These are phyloP conservation scores for Phrynosoma platyrhinos DNA, from an alignment of 2,113 vertebrate species.

Conservation along the genomic window DNA sequence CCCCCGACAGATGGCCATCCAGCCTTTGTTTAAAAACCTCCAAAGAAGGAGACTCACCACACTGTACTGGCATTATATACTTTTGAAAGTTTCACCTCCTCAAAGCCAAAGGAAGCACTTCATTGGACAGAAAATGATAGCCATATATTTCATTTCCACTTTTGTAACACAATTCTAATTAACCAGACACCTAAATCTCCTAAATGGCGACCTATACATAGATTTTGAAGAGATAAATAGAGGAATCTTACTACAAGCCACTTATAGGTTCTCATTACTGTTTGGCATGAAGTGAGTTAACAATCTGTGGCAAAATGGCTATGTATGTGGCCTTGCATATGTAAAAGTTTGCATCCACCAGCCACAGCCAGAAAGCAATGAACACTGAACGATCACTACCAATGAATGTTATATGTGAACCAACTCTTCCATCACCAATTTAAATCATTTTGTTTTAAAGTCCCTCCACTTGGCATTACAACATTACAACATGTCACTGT, in stretches of 20 bases:
- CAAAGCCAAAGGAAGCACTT: neutral
- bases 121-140: neutral
- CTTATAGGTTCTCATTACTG: neutral
- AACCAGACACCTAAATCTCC: too few species aligned
- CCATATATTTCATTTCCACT: neutral
- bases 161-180: too few species aligned
- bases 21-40: too few species aligned
- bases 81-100: too few species aligned
- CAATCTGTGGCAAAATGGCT: neutral
- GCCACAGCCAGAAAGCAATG: neutral
- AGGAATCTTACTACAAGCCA: neutral
- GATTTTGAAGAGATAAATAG: neutral
- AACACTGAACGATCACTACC: neutral
- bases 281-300: neutral
- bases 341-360: neutral
- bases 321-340: neutral
- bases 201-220: neutral
- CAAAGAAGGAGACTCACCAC: neutral
- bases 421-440: constrained; percentile 33
- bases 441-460: constrained; percentile 26
- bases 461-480: constrained; percentile 27
- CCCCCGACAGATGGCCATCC: too few species aligned
- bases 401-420: constrained; percentile 6
- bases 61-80: too few species aligned
- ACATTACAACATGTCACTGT: constrained; percentile 36